These are phyloP conservation scores for Chalcis sispes DNA, from an alignment of 2,888 invertebrate species.

Conservation along the genomic window DNA sequence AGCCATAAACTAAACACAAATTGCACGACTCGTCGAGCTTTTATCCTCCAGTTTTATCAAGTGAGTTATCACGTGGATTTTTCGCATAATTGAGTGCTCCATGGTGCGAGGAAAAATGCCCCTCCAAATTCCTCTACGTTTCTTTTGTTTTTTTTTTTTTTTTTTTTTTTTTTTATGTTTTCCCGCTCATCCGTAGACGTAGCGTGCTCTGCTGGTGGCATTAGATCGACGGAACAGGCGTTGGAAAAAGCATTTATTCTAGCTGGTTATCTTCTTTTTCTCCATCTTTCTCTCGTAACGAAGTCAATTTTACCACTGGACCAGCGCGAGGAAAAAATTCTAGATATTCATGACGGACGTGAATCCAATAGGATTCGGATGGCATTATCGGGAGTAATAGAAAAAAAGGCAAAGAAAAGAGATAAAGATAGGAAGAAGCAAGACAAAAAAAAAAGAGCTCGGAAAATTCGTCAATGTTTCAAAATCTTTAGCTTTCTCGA, in stretches of 20 bases:
- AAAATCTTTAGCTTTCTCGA: constrained; percentile 9
- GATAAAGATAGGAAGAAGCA: not conserved
- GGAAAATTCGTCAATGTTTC: constrained; percentile 43
- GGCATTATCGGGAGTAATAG: not conserved
- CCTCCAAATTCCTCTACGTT: constrained; percentile 2
- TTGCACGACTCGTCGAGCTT: constrained; percentile 46
- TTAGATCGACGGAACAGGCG: too few species aligned
- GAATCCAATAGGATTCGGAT: constrained; percentile 30
- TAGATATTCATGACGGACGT: constrained; percentile 23
- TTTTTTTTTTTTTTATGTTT: not conserved
- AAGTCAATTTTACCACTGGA: constrained; percentile 9
- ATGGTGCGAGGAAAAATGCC: constrained; percentile 41
- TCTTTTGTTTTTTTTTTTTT: not conserved
- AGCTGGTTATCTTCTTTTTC: too few species aligned
- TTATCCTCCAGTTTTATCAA: constrained; percentile 46
- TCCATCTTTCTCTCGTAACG: not conserved
- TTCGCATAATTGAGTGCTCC: constrained; percentile 55
- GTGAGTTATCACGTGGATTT: constrained; percentile 56
- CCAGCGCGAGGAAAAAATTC: constrained; percentile 16
- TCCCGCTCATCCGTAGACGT: not conserved
- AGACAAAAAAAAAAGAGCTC: not conserved
- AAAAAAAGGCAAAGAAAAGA: not conserved
- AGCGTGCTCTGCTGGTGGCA: not conserved
- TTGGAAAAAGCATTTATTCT: constrained; percentile 32
- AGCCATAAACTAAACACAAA: constrained; percentile 53